Base-by-base conservation (phyloP, 2,888 invertebrate species). In the Therioaphis trifolii region DNA sequence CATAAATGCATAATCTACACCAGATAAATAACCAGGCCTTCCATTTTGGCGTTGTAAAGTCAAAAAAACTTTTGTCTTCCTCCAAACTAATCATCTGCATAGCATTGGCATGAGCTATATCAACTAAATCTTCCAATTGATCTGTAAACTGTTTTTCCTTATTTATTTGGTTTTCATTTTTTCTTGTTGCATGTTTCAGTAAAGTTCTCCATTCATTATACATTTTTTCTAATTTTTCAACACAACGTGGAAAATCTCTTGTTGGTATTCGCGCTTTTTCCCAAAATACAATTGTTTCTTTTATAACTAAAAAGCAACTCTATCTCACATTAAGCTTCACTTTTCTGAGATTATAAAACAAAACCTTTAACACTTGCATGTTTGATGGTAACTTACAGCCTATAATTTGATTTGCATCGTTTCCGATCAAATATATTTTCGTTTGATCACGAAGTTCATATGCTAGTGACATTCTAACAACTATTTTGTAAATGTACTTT, bases 241-340 rank as follows among this genome's bases (percentile, higher is more conserved):
- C 55, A n/a, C 63, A 49, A 49, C 68, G 11, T 46, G 5, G 35
- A 46, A 29, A 24, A 66, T 24, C 66, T 35, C 63, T 61, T 24
- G 11, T 63, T 0, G 63, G 77, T 63, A 78, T 78, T 49, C 52
- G n/a, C 15, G 35, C 68, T 78, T 78, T 78, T 63, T 68, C 68
- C 78, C 78, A 68, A 78, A 78, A 78, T 27, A 68, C 14, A 15
- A 49, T 21, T 49, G 21, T 46, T 66, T 29, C 29, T 77, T 29
- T 29, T 49, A 61, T 12, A 66, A 49, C 15, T 46, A 63, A 24
- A 21, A 2, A 14, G 18, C 77, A 66, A 46, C n/a, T n/a, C n/a
- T n/a, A n/a, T n/a, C n/a, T 40, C 3, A 68, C 1, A 68, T 40
- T 68, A n/a, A 68, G 21, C 12, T 77, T 61, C 5, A 29, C 43